Evolutionary conservation across 2,888 invertebrate genomes (phyloP), one percentile per base, ranked within the genome.

Genomic region (Lacanobia wlatinum): DNA sequence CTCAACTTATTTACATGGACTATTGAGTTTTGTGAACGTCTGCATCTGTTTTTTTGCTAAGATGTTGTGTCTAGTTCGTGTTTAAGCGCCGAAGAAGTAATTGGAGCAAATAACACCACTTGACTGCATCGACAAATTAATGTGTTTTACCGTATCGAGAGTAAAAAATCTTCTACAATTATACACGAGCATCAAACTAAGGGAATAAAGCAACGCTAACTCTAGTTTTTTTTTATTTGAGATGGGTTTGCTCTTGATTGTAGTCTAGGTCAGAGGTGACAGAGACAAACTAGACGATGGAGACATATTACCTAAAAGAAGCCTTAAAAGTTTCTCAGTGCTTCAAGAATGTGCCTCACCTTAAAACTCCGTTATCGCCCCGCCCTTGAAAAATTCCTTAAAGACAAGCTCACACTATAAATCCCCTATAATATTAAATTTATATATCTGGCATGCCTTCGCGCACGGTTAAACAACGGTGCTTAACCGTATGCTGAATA

Each of bases 391-490:
- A 40, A 72, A 73, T 50, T 67, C 76, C 48, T 40, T 38, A 38
- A 61, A 62, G 59, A 53, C 73, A 78, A 55, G 69, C 52, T 71
- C 21, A 82, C 72, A 55, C 56, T 52, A 52, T 72, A 53, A 62
- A 65, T 55, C 40, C 48, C 40, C 56, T 12, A 43, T 40, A 53
- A 66, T 56, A 67, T 63, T 61, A 70, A 58, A 71, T 84, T 76
- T 66, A 21, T 18, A 28, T 34, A 60, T 53, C 65, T 67, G 50
- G 65, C 80, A 28, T 75, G 81, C 84, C 56, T 55, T 23, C 74
- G 73, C 64, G 83, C 84, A 79, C 85, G 87, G 88, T 85, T 86
- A 88, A 85, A 53, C 84, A 88, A 88, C 88, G 88, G 88, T 81
- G 88, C 71, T 66, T 81, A 50, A 68, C 76, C 68, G 76, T 80